phyloP scores from a whole-genome alignment of 2,797 vertebrate genomes.

The Cirrhinus mrigala region DNA sequence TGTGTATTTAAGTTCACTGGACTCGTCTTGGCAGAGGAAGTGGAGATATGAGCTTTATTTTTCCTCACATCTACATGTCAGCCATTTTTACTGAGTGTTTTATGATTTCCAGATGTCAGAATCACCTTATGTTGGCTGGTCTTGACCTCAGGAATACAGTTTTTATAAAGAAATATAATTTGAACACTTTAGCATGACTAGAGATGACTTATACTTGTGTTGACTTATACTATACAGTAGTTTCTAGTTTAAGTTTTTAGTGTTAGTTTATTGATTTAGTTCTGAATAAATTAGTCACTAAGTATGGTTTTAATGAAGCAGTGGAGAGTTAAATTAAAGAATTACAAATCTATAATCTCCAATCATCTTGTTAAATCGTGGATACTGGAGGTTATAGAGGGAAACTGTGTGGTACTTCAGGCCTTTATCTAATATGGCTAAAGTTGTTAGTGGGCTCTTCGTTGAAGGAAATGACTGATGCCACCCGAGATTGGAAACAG shows the following conservation, averaged over 20 bases:
- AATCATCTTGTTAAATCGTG: not conserved
- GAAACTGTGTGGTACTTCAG: not conserved
- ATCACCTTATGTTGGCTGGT: not conserved
- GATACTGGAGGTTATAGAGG: not conserved
- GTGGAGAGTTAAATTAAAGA: not conserved
- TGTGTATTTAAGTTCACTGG: conserved; percentile 32
- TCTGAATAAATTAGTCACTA: not conserved
- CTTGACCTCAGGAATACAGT: conserved; percentile 24
- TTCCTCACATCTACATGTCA: conserved; percentile 41
- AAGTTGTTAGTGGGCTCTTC: conserved; percentile 51
- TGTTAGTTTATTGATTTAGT: not conserved
- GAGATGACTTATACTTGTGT: too few relatives aligned
- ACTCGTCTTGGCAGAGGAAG: conserved; percentile 23
- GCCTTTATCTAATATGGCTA: conserved; percentile 11
- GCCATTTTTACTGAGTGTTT: conserved; percentile 37
- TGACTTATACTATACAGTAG: too few relatives aligned
- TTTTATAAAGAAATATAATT: conserved; percentile 13
- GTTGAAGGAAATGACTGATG: conserved; percentile 71
- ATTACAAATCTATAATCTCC: not conserved
- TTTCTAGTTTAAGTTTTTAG: not conserved
- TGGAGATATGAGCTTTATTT: conserved; percentile 32
- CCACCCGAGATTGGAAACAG: conserved; percentile 62
- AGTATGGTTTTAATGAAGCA: not conserved
- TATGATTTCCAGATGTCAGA: conserved; percentile 55
- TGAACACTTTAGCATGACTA: not conserved